These are phyloP conservation scores for Leptogaster cylindrica DNA, from an alignment of 2,888 invertebrate species.

Conservation along the genomic window DNA sequence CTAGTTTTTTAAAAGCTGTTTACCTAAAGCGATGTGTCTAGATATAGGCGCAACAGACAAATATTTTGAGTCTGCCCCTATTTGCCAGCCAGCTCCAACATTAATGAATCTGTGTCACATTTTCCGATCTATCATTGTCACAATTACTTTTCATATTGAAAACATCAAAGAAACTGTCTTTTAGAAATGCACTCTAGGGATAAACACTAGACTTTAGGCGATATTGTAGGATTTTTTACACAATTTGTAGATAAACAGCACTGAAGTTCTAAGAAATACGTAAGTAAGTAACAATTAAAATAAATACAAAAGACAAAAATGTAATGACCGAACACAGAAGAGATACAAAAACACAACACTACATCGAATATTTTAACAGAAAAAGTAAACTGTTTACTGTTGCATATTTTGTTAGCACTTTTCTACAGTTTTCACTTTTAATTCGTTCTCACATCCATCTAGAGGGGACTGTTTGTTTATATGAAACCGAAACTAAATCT, in stretches of 20 bases:
- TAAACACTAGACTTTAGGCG: slow-evolving; percentile 10
- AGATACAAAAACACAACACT: slow-evolving; percentile 21
- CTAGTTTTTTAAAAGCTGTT: too few relatives aligned
- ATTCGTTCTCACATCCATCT: slow-evolving; percentile 12
- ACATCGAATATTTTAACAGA: slow-evolving; percentile 21
- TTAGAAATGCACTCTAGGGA: slow-evolving; percentile 6
- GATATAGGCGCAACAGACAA: too few relatives aligned
- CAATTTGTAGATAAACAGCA: slow-evolving; percentile 36
- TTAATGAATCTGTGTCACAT: too few relatives aligned
- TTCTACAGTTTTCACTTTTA: slow-evolving; percentile 3
- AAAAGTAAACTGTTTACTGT: slow-evolving; percentile 5
- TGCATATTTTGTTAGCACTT: slow-evolving; percentile 21
- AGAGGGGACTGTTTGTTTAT: slow-evolving; percentile 27
- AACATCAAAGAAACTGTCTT: background rate
- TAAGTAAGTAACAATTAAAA: too few relatives aligned
- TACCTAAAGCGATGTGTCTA: too few relatives aligned
- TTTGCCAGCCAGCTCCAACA: too few relatives aligned
- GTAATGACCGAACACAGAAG: slow-evolving; percentile 8
- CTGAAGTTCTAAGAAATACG: slow-evolving; percentile 25
- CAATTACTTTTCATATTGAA: background rate
- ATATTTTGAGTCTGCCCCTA: too few relatives aligned
- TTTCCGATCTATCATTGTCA: slow-evolving; percentile 4
- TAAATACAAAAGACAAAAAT: background rate
- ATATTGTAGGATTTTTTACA: slow-evolving; percentile 30
- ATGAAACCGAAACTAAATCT: slow-evolving; percentile 7